Conservation (phyloP, 23 tunicate genomes). For the Botrylloides violaceus region DNA sequence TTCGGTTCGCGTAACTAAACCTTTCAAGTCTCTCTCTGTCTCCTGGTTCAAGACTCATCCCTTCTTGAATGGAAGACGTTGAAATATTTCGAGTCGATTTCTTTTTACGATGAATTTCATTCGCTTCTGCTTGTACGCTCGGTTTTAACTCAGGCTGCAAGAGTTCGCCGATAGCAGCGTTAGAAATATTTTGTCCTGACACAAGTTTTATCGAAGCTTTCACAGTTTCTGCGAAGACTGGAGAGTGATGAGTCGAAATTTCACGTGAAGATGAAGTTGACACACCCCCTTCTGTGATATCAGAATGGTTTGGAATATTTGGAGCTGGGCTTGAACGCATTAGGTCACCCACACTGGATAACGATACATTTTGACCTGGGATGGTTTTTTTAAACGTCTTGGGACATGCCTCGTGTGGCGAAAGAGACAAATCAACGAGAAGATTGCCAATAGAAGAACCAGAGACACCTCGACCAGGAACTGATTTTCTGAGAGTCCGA, state of each 20-base stretch:
- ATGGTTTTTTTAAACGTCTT: slow-evolving; percentile 2
- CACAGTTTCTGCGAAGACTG: too few species aligned
- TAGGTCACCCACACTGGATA: slow-evolving; percentile 1
- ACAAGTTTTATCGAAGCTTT: too few species aligned
- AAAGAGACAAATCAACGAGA: neutral
- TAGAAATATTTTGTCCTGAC: too few species aligned
- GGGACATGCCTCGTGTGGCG: neutral
- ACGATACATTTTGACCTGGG: slow-evolving; percentile 1
- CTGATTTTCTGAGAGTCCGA: neutral
- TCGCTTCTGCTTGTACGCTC: neutral
- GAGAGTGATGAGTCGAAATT: too few species aligned
- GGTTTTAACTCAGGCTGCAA: too few species aligned
- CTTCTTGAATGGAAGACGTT: slow-evolving; percentile 2
- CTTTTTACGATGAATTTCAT: neutral
- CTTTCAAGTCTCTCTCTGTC: slow-evolving; percentile 1
- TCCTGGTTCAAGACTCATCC: slow-evolving; percentile 15
- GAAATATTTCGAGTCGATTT: slow-evolving; percentile 25
- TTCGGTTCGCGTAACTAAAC: neutral
- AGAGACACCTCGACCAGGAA: slow-evolving; percentile 8
- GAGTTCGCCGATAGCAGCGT: too few species aligned
- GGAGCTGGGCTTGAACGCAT: too few species aligned
- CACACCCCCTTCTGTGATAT: too few species aligned
- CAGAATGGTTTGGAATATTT: too few species aligned
- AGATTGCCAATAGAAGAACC: neutral
- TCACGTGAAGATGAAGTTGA: too few species aligned